Percentiles rank a stretch among this genome's conserved stretches.
Conservation (phyloP, 64 coral and sea anemone species). For the Hydrozoanthus tunicans region DNA sequence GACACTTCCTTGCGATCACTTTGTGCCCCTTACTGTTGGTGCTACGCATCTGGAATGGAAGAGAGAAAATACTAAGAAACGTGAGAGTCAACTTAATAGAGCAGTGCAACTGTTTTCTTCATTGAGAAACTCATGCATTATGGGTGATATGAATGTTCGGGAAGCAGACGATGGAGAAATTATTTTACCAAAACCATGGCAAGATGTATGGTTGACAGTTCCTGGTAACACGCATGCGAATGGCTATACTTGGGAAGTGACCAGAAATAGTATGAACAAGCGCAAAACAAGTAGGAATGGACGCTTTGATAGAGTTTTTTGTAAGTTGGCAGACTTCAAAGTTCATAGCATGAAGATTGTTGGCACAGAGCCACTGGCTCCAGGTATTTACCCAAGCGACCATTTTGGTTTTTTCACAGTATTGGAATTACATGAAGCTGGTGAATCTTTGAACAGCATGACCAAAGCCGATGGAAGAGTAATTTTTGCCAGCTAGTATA, state of each 20-base stretch:
- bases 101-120: conserved; percentile 51
- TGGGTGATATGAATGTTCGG: conserved; percentile 82
- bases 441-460: not conserved
- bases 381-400: conserved; percentile 58
- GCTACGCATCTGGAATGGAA: conserved; percentile 65
- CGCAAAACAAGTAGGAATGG: conserved; percentile 3
- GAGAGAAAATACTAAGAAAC: not conserved
- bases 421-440: not conserved
- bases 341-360: conserved; percentile 60
- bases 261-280: conserved; percentile 30
- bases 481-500: not conserved
- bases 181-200: conserved; percentile 59
- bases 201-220: conserved; percentile 71
- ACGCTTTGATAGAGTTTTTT: conserved; percentile 75
- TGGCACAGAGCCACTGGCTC: conserved; percentile 7
- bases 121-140: conserved; percentile 65
- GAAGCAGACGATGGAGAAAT: conserved; percentile 62
- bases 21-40: conserved; percentile 48
- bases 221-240: conserved; percentile 58
- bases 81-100: conserved; percentile 50
- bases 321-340: conserved; percentile 67
- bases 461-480: conserved; percentile 8
- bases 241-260: conserved; percentile 70
- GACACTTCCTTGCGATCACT: too few relatives aligned
- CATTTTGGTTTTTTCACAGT: conserved; percentile 74